Evolutionary conservation across 2,797 vertebrate species (phyloP), one percentile per base, ranked within the genome.

Genomic region (Neosilurus hyrtlii): DNA sequence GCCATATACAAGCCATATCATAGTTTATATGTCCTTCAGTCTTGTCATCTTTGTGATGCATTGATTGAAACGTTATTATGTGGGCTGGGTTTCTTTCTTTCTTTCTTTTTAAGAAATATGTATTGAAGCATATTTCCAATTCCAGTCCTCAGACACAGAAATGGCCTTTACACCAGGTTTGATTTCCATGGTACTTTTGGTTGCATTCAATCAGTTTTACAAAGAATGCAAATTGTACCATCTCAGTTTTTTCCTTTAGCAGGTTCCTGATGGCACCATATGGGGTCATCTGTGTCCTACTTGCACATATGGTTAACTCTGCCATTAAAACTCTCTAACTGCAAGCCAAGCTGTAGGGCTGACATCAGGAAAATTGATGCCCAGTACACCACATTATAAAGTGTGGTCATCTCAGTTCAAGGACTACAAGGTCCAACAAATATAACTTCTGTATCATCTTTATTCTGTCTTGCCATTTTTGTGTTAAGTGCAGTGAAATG

Each of bases 181-280:
- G 57, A 56, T 61, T 66, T 75, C 49, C 37, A 75, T 24, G 9
- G 30, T 56, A 49, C 26, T 67, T 78, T 79, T 22, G 30, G n/a
- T 72, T 30, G 30, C 74, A 52, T 88, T 79, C 82, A 82, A 72
- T 90, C 88, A 86, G 83, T 83, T 49, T 82, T 86, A 79, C 82
- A 83, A 81, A 0, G 72, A 87, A 85, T 89, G 88, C 87, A 85
- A 91, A 88, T 81, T 75, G 20, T 49, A 67, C 73, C 83, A 88
- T 88, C 87, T 80, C 86, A 76, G 77, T 84, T 86, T 86, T 81
- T 85, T 82, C 88, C 85, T 54, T 83, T 86, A 81, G 85, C 86
- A 89, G 54, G 88, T 67, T 63, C 37, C 82, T 85, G 84, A 80
- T 74, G 79, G 67, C 75, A 66, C 82, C 84, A 86, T 37, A 75